Evolutionary conservation across 2,888 invertebrate genomes (phyloP), one percentile per base, ranked within the genome.

Genomic region (Sinopyrophorus schimmeli): DNA sequence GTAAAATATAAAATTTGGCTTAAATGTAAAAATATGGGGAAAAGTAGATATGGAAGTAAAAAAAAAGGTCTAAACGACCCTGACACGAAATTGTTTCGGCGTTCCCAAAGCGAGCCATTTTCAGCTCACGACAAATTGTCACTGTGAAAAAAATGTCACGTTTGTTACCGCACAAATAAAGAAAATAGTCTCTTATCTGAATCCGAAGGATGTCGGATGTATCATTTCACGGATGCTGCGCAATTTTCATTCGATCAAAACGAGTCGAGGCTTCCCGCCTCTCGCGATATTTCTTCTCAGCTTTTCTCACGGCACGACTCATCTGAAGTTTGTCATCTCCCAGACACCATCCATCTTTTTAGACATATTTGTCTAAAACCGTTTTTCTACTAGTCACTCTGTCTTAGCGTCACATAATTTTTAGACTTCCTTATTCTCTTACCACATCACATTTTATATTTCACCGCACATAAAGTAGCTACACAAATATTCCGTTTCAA

Each of bases 211-310:
- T 60, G 59, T 56, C 60, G 69, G 65, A 68, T 68, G 67, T 66
- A 67, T 69, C 69, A 69, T 69, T 69, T 69, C 69, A 69, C 69
- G 68, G 64, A 62, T 63, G 65, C 62, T 67, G 69, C 64, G 65
- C 69, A 69, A 69, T 69, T 69, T 65, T 66, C 67, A 65, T 68
- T 68, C 67, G 65, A 68, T 68, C 68, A 67, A 67, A 67, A 63
- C 59, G 62, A 59, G 59, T 54, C 48, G 55, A 59, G 62, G 60
- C 62, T 64, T 63, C 50, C 59, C 59, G 62, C 57, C 63, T n/a
- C n/a, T 57, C 57, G 60, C 58, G 58, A 59, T 60, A 56, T 55
- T 55, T 55, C 54, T 49, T 55, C 48, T 23, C 37, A 24, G 38
- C 54, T 51, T 54, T 59, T 58, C 56, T 62, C 57, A 53, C 49